phyloP scores from a whole-genome alignment of 2,888 invertebrate species.

The Acrobasis consociella region DNA sequence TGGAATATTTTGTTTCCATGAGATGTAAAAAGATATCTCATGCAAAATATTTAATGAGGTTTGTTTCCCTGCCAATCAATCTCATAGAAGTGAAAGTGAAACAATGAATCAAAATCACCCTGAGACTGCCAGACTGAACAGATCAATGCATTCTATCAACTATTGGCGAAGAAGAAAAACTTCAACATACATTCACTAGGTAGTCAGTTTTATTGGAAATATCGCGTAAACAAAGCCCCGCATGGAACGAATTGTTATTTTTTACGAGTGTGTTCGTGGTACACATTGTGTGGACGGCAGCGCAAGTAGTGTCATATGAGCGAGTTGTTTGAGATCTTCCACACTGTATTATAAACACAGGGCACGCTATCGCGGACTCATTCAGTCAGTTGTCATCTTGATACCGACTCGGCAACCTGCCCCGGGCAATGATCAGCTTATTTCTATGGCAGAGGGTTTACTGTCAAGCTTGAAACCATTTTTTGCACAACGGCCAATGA shows the following conservation, averaged over 20 bases:
- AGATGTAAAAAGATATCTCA: no score
- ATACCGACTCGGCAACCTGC: slow-evolving; percentile 45
- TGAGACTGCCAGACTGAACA: no score
- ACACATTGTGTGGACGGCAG: slow-evolving; percentile 45
- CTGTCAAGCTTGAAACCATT: slow-evolving; percentile 60
- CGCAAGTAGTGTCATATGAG: slow-evolving; percentile 57
- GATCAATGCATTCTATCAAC: no score
- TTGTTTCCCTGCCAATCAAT: no score
- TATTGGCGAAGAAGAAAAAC: no score
- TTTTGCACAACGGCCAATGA: slow-evolving; percentile 75
- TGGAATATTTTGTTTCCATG: no score
- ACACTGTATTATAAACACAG: slow-evolving; percentile 55
- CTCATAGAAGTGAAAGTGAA: no score
- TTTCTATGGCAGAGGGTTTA: slow-evolving; percentile 67
- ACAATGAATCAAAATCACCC: no score
- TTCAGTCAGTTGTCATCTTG: slow-evolving; percentile 56
- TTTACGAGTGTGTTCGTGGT: slow-evolving; percentile 22
- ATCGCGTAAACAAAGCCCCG: slow-evolving; percentile 9
- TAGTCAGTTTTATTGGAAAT: slow-evolving; percentile 17
- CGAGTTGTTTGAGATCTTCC: slow-evolving; percentile 56
- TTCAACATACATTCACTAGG: not conserved
- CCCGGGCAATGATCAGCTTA: slow-evolving; percentile 59
- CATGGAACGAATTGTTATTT: slow-evolving; percentile 17
- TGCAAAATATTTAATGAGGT: no score
- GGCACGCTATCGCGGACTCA: slow-evolving; percentile 45